Evolutionary conservation across 2,888 invertebrate genomes (phyloP).

Genomic region (Rhogogaster chlorosoma): DNA sequence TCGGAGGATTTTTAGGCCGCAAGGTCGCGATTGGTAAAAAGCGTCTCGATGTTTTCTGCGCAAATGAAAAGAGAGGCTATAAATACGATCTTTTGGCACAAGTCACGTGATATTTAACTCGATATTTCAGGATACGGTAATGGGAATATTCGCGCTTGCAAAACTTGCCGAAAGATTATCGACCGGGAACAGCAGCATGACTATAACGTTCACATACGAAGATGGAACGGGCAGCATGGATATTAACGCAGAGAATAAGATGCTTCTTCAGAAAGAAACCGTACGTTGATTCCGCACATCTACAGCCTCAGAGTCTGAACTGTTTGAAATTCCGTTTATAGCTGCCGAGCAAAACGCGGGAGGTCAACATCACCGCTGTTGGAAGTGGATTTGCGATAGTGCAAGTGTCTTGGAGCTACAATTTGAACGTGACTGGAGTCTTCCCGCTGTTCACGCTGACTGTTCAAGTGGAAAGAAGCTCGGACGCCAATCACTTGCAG

Average conservation of each 20-base stretch:
- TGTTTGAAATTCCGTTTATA: neutral
- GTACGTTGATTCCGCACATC: constrained; percentile 77
- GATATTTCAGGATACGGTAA: constrained; percentile 87
- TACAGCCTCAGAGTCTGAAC: constrained; percentile 79
- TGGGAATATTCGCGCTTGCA: constrained; percentile 86
- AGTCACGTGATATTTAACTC: too few relatives aligned
- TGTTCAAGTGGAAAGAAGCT: neutral
- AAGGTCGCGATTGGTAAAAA: too few relatives aligned
- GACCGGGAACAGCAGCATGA: constrained; percentile 79
- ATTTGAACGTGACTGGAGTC: neutral
- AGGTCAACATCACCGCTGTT: neutral
- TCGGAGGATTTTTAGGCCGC: too few relatives aligned
- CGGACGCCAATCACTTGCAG: constrained; percentile 87
- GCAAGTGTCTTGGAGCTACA: neutral
- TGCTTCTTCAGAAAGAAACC: constrained; percentile 90
- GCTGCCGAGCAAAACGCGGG: neutral
- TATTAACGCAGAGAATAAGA: constrained; percentile 87
- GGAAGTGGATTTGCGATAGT: too few relatives aligned
- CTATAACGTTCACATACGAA: constrained; percentile 80
- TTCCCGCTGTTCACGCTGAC: neutral
- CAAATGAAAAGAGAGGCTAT: too few relatives aligned
- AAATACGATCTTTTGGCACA: too few relatives aligned
- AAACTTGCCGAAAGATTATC: constrained; percentile 83
- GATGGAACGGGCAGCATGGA: constrained; percentile 82
- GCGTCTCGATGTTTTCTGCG: too few relatives aligned